Base-by-base conservation (phyloP, 2,888 invertebrate genomes). In the Zootermopsis nevadensis region DNA sequence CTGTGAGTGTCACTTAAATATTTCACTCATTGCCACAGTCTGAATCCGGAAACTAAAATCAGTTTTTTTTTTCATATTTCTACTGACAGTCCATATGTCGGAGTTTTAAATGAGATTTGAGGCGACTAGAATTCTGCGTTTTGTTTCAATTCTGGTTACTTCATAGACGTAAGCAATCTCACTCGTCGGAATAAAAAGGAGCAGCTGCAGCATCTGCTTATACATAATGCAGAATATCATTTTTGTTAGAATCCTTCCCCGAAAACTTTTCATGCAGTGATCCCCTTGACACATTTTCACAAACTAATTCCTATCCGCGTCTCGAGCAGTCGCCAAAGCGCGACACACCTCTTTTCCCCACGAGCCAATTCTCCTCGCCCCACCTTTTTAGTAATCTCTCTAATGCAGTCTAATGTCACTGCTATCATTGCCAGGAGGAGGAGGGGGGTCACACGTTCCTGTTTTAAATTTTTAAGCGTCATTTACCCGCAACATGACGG, bases 391-490 rank as follows among this genome's bases (percentile, higher is more conserved):
- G 79, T 83, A 83, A 83, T 83, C 72, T 79, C 76, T 76, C 66
- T 83, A 80, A 83, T 83, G 83, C 83, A 81, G 69, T 60, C 60
- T 55, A 80, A 80, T 80, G 66, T 38, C 38, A 35, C 33, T 31
- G n/a, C 35, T 74, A 74, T 74, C 35, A 74, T 74, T 74, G 38
- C 33, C 38, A 79, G 35, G 38, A 74, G 35, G n/a, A n/a, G n/a
- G n/a, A n/a, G n/a, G n/a, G n/a, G 67, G 76, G 77, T 42, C 33
- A 82, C 60, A 67, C 42, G 60, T 79, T 77, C 76, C 77, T 69
- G 79, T 82, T 82, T 67, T 69, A 79, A 79, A 67, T 77, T 82
- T 82, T 53, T 79, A 77, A 67, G 76, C 77, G 82, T 82, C 82
- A 82, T 82, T 82, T 82, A 81, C 69, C 67, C 30, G 27, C 30